Evolutionary conservation across 2,888 invertebrate genomes (phyloP).

Genomic region (Tanytarsus gracilentus): DNA sequence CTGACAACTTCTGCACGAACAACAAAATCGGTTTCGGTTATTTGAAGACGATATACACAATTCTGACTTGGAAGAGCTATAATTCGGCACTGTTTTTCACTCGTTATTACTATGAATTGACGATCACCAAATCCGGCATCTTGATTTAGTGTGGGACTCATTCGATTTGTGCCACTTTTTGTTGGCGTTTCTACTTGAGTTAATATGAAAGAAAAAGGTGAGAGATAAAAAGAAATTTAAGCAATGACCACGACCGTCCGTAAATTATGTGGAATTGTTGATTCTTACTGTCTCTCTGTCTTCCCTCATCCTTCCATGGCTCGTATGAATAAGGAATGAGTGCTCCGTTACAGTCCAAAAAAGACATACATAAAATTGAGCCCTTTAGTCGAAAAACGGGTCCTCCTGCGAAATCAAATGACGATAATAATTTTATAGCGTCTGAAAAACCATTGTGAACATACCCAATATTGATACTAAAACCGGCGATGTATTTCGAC

Average conservation of each 20-base stretch:
- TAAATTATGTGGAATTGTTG: neutral
- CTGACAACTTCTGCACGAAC: constrained; percentile 89
- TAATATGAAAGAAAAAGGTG: constrained; percentile 2
- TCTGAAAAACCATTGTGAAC: constrained; percentile 32
- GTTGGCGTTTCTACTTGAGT: constrained; percentile 51
- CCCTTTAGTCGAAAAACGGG: constrained; percentile 95
- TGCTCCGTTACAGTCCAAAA: constrained; percentile 90
- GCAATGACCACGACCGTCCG: too few species aligned
- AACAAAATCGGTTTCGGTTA: constrained; percentile 87
- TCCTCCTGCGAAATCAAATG: constrained; percentile 55
- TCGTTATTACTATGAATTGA: constrained; percentile 87
- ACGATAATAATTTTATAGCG: neutral
- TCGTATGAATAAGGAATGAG: constrained; percentile 85
- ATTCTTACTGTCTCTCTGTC: constrained; percentile 40
- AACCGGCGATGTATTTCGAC: constrained; percentile 74
- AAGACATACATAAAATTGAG: constrained; percentile 86
- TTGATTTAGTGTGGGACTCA: constrained; percentile 62
- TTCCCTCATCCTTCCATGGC: constrained; percentile 83
- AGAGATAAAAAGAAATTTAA: neutral
- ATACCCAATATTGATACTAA: constrained; percentile 80
- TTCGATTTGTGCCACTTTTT: constrained; percentile 56
- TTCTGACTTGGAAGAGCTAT: constrained; percentile 92
- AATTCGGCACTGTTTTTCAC: constrained; percentile 91
- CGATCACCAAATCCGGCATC: constrained; percentile 56
- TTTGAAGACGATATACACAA: constrained; percentile 85